Evolutionary conservation across 2,113 vertebrate genomes (phyloP), one percentile per base, ranked within the genome.

Genomic region (Rhinogobius similis): DNA sequence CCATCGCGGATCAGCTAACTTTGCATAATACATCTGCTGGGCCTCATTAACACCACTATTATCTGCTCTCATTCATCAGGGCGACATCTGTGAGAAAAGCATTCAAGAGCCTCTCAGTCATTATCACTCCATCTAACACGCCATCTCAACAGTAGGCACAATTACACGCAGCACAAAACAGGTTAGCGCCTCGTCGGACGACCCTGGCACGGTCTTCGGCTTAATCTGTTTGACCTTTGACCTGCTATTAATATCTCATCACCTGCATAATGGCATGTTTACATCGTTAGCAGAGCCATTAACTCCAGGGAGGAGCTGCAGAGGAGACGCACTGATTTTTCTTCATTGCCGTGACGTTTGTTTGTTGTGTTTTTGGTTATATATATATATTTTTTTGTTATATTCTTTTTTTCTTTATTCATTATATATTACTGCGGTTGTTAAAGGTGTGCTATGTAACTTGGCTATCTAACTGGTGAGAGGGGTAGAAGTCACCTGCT

Each of bases 211-310:
- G 56, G 46, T 36, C 73, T 75, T 62, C 55, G 50, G 46, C 70
- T n/a, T 41, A 36, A 68, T 74, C 56, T 59, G 48, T 44, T 23
- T 29, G 36, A 67, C 58, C 55, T 72, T 59, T 74, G 62, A 77
- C 36, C 62, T 8, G 8, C 69, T 68, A 75, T 79, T 77, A 86
- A 80, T 70, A 71, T 62, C 65, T 81, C 74, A 67, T 80, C 79
- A 76, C 78, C 75, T 68, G 77, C 52, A 38, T 66, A 79, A 77
- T 74, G 48, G 76, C 43, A 70, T 71, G 75, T 84, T 83, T 82
- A 83, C 76, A 73, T 81, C 61, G 86, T 88, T 80, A 81, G 66
- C 72, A 53, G 46, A 26, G 73, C 66, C 73, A 75, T 88, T 83
- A 79, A 41, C 76, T 61, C 12, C 29, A 14, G 41, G 65, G 43